Percentiles rank a stretch among this genome's conserved stretches.
phyloP scores from a whole-genome alignment of 2,888 invertebrate species.

The Limenitis arthemis region DNA sequence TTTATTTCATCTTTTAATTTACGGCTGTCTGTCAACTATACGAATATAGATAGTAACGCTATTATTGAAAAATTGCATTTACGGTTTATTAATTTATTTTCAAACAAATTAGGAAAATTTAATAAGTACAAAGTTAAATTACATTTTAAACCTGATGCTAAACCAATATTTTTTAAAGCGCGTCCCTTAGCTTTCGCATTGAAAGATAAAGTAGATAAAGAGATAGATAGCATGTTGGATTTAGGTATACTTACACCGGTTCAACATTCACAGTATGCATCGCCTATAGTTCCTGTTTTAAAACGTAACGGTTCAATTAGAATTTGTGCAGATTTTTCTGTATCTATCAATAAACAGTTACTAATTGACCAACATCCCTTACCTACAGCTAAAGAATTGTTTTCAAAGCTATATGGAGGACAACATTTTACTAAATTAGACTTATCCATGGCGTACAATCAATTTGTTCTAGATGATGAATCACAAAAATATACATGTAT shows the following conservation, averaged over 20 bases:
- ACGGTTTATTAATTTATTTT: neutral
- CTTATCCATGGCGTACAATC: slow-evolving; percentile 24
- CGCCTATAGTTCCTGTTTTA: slow-evolving; percentile 17
- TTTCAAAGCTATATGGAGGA: slow-evolving; percentile 24
- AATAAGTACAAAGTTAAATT: slow-evolving; percentile 14
- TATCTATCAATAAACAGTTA: slow-evolving; percentile 26
- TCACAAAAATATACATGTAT: slow-evolving; percentile 20
- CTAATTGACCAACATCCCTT: slow-evolving; percentile 25
- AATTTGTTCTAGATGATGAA: slow-evolving; percentile 9
- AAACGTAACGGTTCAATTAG: slow-evolving; percentile 8
- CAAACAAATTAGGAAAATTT: neutral
- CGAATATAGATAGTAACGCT: neutral
- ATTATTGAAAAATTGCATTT: too few species aligned
- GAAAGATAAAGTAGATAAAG: slow-evolving; percentile 12
- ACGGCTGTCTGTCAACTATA: neutral
- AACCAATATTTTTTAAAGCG: slow-evolving; percentile 22
- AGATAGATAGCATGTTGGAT: slow-evolving; percentile 8
- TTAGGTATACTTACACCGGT: slow-evolving; percentile 13
- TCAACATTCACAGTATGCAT: slow-evolving; percentile 15
- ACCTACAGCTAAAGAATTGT: slow-evolving; percentile 20
- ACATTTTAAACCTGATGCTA: slow-evolving; percentile 17
- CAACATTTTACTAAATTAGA: slow-evolving; percentile 21
- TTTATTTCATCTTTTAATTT: neutral
- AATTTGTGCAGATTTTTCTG: slow-evolving; percentile 22
- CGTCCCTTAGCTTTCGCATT: slow-evolving; percentile 14